Evolutionary conservation across 2,797 vertebrate species (phyloP).

Genomic region (Macrochelys suwanniensis): DNA sequence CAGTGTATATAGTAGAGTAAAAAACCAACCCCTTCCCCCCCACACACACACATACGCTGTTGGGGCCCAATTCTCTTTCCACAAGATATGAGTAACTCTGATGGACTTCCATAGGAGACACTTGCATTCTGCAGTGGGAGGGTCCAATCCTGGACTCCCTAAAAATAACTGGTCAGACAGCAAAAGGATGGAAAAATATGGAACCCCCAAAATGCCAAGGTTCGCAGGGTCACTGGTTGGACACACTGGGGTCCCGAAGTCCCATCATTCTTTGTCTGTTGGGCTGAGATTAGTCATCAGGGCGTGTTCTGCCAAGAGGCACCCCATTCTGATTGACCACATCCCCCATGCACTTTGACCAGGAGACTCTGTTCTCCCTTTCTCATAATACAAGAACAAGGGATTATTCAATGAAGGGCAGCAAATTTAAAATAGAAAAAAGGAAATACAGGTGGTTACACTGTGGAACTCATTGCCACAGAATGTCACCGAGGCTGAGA

Average conservation of each 20-base stretch:
- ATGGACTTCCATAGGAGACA: not conserved
- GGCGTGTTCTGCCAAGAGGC: not conserved
- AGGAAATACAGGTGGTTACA: not conserved
- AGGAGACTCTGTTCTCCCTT: not conserved
- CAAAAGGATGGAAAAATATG: not conserved
- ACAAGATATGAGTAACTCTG: not conserved
- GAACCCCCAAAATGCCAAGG: not conserved
- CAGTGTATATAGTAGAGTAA: not conserved
- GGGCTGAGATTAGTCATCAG: not conserved
- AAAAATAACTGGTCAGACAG: not conserved
- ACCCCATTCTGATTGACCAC: not conserved
- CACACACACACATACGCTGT: no score
- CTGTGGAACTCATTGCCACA: not conserved
- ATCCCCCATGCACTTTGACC: not conserved
- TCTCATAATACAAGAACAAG: not conserved
- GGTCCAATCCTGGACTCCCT: not conserved
- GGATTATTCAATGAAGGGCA: not conserved
- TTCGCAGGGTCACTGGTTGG: not conserved
- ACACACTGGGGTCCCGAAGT: not conserved
- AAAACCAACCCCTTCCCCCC: not conserved
- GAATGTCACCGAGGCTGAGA: not conserved
- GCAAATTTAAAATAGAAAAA: not conserved
- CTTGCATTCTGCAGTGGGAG: not conserved
- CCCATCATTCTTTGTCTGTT: not conserved
- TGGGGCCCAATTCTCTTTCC: not conserved